These are phyloP conservation scores for Dendrophyllia cribrosa DNA, from an alignment of 64 coral and sea anemone species.

Conservation along the genomic window DNA sequence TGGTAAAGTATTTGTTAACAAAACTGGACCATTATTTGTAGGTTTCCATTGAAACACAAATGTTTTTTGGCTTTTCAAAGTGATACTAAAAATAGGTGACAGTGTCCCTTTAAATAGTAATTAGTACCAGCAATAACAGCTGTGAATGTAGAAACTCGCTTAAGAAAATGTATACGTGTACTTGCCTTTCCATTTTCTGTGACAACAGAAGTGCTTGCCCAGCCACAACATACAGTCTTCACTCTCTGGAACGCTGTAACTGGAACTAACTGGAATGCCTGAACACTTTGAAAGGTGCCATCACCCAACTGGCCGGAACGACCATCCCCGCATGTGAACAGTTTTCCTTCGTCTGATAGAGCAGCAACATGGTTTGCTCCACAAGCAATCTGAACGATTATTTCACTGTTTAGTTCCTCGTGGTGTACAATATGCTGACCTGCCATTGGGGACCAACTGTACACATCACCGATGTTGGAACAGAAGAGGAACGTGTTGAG, in stretches of 20 bases:
- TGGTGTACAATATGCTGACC: conserved; percentile 13
- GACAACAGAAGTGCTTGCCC: conserved; percentile 61
- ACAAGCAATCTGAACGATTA: conserved; percentile 81
- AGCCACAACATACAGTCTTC: conserved; percentile 68
- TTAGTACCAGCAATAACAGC: neutral
- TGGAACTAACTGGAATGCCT: conserved; percentile 63
- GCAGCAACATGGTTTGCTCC: conserved; percentile 66
- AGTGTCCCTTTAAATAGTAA: too few relatives aligned
- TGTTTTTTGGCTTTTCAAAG: too few relatives aligned
- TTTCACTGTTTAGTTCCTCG: conserved; percentile 45
- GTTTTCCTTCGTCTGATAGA: conserved; percentile 53
- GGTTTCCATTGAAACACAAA: too few relatives aligned
- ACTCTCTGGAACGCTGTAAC: conserved; percentile 45
- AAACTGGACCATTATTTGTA: too few relatives aligned
- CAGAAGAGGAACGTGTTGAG: conserved; percentile 68
- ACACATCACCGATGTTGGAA: conserved; percentile 70
- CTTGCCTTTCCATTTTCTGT: conserved; percentile 66
- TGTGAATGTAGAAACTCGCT: neutral
- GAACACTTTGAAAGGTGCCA: conserved; percentile 36
- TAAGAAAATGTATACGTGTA: neutral
- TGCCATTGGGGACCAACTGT: conserved; percentile 54
- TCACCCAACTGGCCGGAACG: conserved; percentile 63
- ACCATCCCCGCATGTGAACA: conserved; percentile 65
- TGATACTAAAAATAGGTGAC: too few relatives aligned
- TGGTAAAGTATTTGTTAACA: too few relatives aligned